Evolutionary conservation across 92 coral and sea anemone species (phyloP).

Genomic region (Montipora capitata): DNA sequence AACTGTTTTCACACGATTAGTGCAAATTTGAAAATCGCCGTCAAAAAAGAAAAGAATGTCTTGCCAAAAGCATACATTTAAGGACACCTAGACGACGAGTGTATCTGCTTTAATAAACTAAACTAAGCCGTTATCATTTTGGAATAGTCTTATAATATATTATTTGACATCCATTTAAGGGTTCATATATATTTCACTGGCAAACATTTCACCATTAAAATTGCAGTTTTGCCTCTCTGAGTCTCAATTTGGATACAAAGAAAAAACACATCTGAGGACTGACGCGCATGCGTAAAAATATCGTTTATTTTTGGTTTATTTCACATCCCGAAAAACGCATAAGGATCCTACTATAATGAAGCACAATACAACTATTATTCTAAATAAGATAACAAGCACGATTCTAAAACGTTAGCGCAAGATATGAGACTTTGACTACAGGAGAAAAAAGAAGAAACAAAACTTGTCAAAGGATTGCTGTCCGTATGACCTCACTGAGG

Average conservation of each 20-base stretch:
- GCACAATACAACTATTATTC: neutral
- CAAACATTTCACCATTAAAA: neutral
- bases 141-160: neutral
- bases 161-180: neutral
- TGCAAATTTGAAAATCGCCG: neutral
- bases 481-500: neutral
- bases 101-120: neutral
- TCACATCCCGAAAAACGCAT: no score
- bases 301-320: constrained; percentile 49
- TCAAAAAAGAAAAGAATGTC: neutral
- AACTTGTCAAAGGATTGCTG: neutral
- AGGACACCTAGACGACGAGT: neutral
- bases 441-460: neutral
- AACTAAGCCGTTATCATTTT: neutral
- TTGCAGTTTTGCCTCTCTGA: neutral
- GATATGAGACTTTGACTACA: neutral
- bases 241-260: neutral
- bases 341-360: no score
- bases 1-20: constrained; percentile 1
- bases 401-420: neutral
- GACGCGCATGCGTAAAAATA: constrained; percentile 55
- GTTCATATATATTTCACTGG: neutral
- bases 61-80: neutral
- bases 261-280: neutral
- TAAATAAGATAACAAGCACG: constrained; percentile 18